Evolutionary conservation across 2,113 vertebrate species (phyloP), one percentile per base, ranked within the genome.

Genomic region (Pseudolaguvia tuberculata): DNA sequence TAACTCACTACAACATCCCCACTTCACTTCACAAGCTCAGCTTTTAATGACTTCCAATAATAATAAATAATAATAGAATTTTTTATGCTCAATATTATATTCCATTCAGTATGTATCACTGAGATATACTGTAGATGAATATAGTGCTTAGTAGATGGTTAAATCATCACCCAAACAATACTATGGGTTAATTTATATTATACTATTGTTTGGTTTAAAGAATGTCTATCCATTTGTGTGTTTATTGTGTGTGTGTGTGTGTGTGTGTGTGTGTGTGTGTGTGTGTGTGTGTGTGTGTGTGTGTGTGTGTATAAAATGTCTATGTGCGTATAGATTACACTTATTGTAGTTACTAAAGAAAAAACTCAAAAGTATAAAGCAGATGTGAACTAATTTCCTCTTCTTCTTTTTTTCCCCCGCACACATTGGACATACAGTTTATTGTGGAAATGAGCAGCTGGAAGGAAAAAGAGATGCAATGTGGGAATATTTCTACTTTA

Each of bases 1-100:
- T 53, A 70, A 59, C 75, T 42, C 63, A 57, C 55, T 73, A 71
- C 80, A 68, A 29, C 66, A 59, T 75, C 70, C 62, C 20, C 23
- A 47, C 63, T 68, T 68, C 29, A 74, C 72, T 55, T 63, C 50
- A 69, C 35, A 69, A 51, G 61, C 73, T 67, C 55, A 51, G 53
- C 21, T 59, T 69, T 27, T 29, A 21, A 56, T 35, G 57, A 69
- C 74, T 69, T 76, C 74, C 35, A 59, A 25, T 69, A 42, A 42
- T 8, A 42, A 42, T 42, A 55, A 71, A 71, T 13, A 75, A 68
- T 45, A 14, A n/a, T n/a, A n/a, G n/a, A n/a, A n/a, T n/a, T n/a
- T n/a, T n/a, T n/a, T n/a, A n/a, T n/a, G n/a, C n/a, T n/a, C n/a
- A n/a, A n/a, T n/a, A n/a, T n/a, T n/a, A n/a, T n/a, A n/a, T 39